These are phyloP conservation scores for Micoletzkya japonica DNA, from an alignment of 2,888 invertebrate genomes.

Conservation along the genomic window DNA sequence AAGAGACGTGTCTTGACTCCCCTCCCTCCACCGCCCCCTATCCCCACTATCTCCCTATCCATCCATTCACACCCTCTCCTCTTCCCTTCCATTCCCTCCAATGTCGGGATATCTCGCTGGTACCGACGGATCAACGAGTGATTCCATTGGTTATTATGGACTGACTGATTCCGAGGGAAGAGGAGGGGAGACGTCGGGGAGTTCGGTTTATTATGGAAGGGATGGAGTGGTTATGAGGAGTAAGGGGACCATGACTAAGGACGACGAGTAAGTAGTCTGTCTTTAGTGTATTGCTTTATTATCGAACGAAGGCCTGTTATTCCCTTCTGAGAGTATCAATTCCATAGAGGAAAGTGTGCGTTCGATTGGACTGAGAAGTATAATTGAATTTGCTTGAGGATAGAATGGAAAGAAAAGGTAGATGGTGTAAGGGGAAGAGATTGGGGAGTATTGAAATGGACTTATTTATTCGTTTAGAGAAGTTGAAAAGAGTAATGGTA, in stretches of 20 bases:
- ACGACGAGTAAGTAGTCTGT: background rate
- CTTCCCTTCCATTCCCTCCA: background rate
- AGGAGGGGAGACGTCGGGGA: constrained; percentile 12
- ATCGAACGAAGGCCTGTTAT: no score
- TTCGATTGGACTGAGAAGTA: no score
- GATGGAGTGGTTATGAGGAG: constrained; percentile 5
- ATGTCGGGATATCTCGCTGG: constrained; percentile 24
- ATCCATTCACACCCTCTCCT: background rate
- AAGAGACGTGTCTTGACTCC: background rate
- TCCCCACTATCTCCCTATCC: background rate
- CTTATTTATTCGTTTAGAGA: no score
- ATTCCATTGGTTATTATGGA: constrained; percentile 1
- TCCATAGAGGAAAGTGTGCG: no score
- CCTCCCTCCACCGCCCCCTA: background rate
- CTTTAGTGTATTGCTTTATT: no score
- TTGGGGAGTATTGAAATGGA: no score
- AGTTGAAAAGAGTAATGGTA: background rate
- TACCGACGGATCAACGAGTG: constrained; percentile 9
- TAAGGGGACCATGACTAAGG: constrained; percentile 20
- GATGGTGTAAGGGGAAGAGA: constrained; percentile 33
- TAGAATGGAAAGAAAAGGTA: no score
- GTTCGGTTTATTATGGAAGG: constrained; percentile 14
- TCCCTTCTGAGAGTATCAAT: no score
- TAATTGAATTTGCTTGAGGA: no score
- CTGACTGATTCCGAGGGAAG: background rate